Conservation (phyloP, 2,797 vertebrate genomes). For the Typhlichthys subterraneus region DNA sequence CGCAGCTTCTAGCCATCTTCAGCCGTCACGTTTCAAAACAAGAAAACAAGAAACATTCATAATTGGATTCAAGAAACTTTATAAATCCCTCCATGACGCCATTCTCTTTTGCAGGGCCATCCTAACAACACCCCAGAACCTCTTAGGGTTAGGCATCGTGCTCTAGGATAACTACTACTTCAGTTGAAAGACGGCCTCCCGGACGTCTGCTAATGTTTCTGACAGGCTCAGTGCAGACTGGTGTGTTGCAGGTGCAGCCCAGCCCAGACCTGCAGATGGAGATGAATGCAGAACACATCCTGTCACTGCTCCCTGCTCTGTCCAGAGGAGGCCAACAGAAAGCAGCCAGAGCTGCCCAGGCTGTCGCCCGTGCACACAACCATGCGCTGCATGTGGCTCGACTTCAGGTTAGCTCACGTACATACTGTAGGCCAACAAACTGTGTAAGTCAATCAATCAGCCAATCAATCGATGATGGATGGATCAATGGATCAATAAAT, state of each 20-base stretch:
- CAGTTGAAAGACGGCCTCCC: background rate
- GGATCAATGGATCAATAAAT: no score
- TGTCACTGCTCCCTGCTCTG: constrained; percentile 24
- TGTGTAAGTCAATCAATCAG: no score
- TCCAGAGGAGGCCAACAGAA: constrained; percentile 35
- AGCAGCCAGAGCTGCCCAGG: constrained; percentile 25
- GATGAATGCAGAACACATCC: constrained; percentile 37
- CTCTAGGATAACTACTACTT: no score
- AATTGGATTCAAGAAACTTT: no score
- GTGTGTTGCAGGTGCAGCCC: background rate
- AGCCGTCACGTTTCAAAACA: background rate
- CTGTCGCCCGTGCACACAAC: constrained; percentile 27
- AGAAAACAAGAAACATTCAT: no score
- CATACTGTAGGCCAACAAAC: background rate
- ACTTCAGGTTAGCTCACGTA: background rate
- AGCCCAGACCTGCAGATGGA: constrained; percentile 24
- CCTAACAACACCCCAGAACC: no score
- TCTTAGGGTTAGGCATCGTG: no score
- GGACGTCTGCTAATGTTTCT: background rate
- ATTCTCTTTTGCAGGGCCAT: no score
- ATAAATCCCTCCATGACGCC: no score
- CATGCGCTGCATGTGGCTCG: constrained; percentile 17
- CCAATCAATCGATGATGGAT: no score
- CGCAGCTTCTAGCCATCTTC: background rate
- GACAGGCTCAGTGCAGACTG: background rate